These are phyloP conservation scores for Acrobeloides nanus DNA, from an alignment of 2,888 invertebrate genomes.

Conservation along the genomic window DNA sequence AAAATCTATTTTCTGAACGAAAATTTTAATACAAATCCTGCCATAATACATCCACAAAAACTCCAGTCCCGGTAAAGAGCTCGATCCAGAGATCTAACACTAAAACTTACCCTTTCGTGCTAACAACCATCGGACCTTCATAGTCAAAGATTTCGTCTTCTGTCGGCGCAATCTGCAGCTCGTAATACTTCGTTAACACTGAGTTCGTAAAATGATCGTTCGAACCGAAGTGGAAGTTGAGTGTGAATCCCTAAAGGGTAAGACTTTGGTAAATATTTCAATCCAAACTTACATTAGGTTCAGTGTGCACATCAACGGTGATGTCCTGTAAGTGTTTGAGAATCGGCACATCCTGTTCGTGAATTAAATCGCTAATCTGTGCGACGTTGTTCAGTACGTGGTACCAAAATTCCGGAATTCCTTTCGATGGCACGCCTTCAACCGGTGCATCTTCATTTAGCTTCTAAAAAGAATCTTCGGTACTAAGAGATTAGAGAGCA, in stretches of 20 bases:
- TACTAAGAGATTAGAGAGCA: too few species aligned
- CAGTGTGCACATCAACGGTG: slow-evolving; percentile 25
- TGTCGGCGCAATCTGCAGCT: slow-evolving; percentile 79
- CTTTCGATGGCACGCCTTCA: slow-evolving; percentile 56
- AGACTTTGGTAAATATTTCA: too few species aligned
- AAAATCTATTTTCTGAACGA: too few species aligned
- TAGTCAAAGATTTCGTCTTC: slow-evolving; percentile 69
- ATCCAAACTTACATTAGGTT: too few species aligned
- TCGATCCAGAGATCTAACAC: too few species aligned
- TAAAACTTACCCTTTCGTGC: slow-evolving; percentile 68
- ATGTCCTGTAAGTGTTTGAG: slow-evolving; percentile 40
- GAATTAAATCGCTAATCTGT: slow-evolving; percentile 72
- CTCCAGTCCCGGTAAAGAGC: too few species aligned
- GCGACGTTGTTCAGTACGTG: slow-evolving; percentile 85
- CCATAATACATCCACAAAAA: too few species aligned
- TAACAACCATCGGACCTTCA: slow-evolving; percentile 88
- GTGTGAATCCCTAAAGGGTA: slow-evolving; percentile 64
- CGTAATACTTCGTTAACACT: slow-evolving; percentile 81
- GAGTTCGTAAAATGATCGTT: slow-evolving; percentile 84
- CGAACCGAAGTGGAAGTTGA: slow-evolving; percentile 83
- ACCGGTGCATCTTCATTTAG: slow-evolving; percentile 16
- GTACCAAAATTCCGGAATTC: slow-evolving; percentile 90
- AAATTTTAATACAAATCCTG: too few species aligned
- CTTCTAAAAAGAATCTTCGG: slow-evolving; percentile 24
- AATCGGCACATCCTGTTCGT: slow-evolving; percentile 45